A percentile compares a stretch with the other conserved stretches of the same genome.
phyloP scores from a whole-genome alignment of 37 sponge, comb jelly and placozoan genomes.

The Oopsacas minuta region DNA sequence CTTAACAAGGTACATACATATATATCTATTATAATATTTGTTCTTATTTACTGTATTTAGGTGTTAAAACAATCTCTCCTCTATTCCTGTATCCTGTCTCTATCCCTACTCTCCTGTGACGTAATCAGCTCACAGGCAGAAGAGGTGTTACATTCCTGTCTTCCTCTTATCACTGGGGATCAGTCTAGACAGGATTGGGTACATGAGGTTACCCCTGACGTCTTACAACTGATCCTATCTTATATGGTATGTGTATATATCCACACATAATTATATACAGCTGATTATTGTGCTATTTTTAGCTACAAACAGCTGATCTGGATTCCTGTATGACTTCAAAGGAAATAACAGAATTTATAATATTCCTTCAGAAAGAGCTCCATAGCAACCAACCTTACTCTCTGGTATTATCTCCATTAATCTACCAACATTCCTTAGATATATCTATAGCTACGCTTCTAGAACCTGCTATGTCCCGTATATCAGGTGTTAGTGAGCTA shows the following conservation, averaged over 20 bases:
- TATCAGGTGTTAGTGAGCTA: neutral
- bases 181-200: neutral
- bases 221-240: neutral
- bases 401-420: neutral
- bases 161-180: neutral
- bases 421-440: neutral
- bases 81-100: neutral
- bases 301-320: neutral
- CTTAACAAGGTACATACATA: neutral
- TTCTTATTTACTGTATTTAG: neutral
- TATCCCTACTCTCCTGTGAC: neutral
- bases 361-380: neutral
- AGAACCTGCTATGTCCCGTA: neutral
- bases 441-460: neutral
- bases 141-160: neutral
- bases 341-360: neutral
- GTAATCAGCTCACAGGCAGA: neutral
- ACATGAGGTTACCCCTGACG: neutral
- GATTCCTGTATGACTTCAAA: neutral
- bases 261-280: neutral
- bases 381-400: neutral
- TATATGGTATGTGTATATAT: neutral
- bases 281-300: neutral
- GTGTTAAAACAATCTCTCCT: neutral
- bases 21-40: neutral